A percentile compares a stretch with the other conserved stretches of the same genome.
These are phyloP conservation scores for Tragelaphus buxtoni DNA, from an alignment of 2,113 vertebrate species.

Conservation along the genomic window DNA sequence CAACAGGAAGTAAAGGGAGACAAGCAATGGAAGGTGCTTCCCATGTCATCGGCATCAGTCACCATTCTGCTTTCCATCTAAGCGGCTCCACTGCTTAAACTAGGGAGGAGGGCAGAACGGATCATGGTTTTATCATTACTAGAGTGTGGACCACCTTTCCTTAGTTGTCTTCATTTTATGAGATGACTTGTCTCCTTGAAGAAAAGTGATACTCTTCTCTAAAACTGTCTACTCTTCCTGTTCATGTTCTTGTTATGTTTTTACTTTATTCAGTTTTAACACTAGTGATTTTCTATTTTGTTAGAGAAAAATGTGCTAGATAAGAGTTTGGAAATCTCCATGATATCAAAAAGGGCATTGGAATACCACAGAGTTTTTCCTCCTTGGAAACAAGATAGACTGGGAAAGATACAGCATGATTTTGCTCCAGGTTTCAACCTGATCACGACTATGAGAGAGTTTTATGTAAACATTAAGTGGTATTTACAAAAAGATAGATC, in stretches of 20 bases:
- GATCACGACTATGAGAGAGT: not conserved
- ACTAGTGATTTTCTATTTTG: not conserved
- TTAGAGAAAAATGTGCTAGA: not conserved
- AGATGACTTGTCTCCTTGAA: not conserved
- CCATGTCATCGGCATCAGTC: no score
- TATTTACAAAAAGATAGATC: not conserved
- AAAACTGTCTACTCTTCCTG: not conserved
- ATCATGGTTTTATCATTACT: not conserved
- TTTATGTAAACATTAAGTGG: not conserved
- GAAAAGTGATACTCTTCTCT: not conserved
- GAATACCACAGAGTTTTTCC: not conserved
- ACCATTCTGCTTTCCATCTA: not conserved
- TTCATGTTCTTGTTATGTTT: not conserved
- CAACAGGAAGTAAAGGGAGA: not conserved
- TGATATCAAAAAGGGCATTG: not conserved
- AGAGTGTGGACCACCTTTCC: not conserved
- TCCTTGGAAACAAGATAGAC: not conserved
- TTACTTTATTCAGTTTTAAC: not conserved
- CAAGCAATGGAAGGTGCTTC: not conserved
- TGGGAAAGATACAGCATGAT: not conserved
- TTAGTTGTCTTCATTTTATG: not conserved
- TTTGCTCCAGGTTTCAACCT: constrained; percentile 6
- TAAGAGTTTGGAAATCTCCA: not conserved
- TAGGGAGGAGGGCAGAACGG: not conserved
- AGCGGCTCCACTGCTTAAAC: not conserved